Conservation (phyloP, 2,888 invertebrate species). For the Drosophila mulleri region DNA sequence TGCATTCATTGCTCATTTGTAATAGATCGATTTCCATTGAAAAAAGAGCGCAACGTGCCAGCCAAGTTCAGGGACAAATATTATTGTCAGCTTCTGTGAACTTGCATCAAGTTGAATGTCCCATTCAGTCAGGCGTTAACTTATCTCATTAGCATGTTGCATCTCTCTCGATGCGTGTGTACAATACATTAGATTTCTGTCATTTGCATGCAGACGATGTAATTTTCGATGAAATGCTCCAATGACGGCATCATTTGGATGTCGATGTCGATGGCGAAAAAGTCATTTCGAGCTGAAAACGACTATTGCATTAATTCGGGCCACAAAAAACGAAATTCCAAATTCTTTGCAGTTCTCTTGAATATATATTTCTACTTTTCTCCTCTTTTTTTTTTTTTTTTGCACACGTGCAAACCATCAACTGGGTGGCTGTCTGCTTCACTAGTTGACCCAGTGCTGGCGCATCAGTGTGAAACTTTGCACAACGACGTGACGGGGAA, state of each 20-base stretch:
- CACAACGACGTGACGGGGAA: conserved; percentile 43
- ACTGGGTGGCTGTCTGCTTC: conserved; percentile 16
- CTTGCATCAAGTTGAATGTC: conserved; percentile 24
- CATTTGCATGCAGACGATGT: conserved; percentile 59
- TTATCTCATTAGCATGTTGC: conserved; percentile 46
- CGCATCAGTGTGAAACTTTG: conserved; percentile 69
- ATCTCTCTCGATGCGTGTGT: conserved; percentile 24
- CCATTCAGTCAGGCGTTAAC: conserved; percentile 20
- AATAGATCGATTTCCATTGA: conserved; percentile 3
- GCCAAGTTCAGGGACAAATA: conserved; percentile 18
- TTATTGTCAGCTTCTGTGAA: conserved; percentile 11
- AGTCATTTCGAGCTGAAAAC: conserved; percentile 60
- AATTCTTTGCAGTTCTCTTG: conserved; percentile 34
- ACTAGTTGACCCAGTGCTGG: conserved; percentile 13
- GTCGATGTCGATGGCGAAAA: conserved; percentile 46
- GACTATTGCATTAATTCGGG: conserved; percentile 66
- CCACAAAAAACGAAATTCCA: conserved; percentile 44
- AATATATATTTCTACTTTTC: background rate
- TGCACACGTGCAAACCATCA: conserved; percentile 39
- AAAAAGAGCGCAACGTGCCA: conserved; percentile 7
- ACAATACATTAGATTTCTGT: conserved; percentile 44
- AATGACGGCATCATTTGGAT: conserved; percentile 52
- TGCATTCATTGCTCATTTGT: background rate
- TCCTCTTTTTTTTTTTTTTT: conserved; percentile 16
- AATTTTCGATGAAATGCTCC: conserved; percentile 42